Conservation (phyloP, 2,888 invertebrate species). For the Anarsia innoxiella region DNA sequence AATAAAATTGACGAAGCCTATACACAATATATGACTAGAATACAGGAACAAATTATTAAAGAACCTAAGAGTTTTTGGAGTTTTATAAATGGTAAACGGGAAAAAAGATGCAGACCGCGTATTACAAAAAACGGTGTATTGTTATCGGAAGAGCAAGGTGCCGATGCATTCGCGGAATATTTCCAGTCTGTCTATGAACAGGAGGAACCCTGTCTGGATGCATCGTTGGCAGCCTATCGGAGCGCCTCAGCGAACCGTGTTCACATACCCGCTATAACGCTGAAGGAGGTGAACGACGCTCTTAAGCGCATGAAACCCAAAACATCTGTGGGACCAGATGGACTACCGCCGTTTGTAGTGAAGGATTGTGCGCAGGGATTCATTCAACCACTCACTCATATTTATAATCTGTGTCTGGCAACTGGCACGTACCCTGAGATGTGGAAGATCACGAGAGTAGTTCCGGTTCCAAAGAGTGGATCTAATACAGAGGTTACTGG, state of each 20-base stretch:
- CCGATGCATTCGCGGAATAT: conserved; percentile 9
- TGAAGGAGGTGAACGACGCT: conserved; percentile 1
- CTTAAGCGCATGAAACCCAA: conserved; percentile 9
- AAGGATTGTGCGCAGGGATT: conserved; percentile 11
- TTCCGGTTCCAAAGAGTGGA: conserved; percentile 14
- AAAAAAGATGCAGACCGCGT: no score
- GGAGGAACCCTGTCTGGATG: conserved; percentile 1
- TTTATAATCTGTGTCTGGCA: conserved; percentile 11
- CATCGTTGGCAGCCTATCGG: background rate
- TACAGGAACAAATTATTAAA: no score
- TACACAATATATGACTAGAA: background rate
- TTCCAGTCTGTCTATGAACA: conserved; percentile 10
- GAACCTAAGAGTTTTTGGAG: conserved; percentile 14
- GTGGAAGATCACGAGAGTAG: conserved; percentile 14
- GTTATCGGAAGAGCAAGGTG: conserved; percentile 6
- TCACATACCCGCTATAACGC: background rate
- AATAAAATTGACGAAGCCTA: conserved; percentile 5
- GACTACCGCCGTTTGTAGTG: conserved; percentile 15
- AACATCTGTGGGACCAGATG: conserved; percentile 16
- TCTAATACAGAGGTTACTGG: conserved; percentile 3
- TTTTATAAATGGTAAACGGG: conserved; percentile 6
- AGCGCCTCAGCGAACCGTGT: conserved; percentile 6
- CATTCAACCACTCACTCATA: conserved; percentile 9
- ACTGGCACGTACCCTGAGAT: conserved; percentile 5
- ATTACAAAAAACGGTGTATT: conserved; percentile 5